A percentile compares a stretch with the other conserved stretches of the same genome.
Conservation (phyloP, 2,888 invertebrate genomes). For the Leuctra nigra region DNA sequence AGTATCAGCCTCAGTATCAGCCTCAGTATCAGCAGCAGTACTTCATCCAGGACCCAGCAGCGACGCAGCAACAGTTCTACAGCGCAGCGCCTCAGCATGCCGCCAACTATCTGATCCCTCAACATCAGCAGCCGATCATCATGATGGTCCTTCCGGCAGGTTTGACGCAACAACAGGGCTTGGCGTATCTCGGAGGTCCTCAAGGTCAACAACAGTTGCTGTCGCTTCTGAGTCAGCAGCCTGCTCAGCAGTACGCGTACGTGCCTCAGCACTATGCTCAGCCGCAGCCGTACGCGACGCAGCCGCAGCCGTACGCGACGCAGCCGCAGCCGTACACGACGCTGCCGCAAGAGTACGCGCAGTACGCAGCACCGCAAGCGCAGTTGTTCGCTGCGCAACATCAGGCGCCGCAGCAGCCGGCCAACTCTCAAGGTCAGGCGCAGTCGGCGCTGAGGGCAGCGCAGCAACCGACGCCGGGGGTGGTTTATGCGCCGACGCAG, state of each 20-base stretch:
- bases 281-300: background rate
- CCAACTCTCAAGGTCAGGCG: background rate
- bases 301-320: background rate
- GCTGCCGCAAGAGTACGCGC: constrained; percentile 4
- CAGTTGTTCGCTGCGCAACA: background rate
- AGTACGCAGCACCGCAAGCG: background rate
- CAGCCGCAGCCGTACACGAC: background rate
- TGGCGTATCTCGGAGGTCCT: background rate
- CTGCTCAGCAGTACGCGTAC: background rate
- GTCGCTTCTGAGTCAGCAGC: background rate
- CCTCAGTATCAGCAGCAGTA: constrained; percentile 3
- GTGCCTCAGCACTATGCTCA: background rate
- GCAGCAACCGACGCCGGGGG: background rate
- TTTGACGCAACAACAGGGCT: background rate
- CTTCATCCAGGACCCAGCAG: background rate
- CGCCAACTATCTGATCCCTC: background rate
- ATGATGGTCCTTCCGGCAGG: constrained; percentile 6
- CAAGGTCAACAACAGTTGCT: background rate
- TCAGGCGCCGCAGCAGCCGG: background rate
- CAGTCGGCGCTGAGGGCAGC: background rate
- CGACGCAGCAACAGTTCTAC: background rate
- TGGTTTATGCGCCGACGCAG: background rate
- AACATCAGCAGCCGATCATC: background rate
- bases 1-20: background rate
- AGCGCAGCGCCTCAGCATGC: background rate